Evolutionary conservation across 92 coral and sea anemone genomes (phyloP).

Genomic region (Phenganax marumi): DNA sequence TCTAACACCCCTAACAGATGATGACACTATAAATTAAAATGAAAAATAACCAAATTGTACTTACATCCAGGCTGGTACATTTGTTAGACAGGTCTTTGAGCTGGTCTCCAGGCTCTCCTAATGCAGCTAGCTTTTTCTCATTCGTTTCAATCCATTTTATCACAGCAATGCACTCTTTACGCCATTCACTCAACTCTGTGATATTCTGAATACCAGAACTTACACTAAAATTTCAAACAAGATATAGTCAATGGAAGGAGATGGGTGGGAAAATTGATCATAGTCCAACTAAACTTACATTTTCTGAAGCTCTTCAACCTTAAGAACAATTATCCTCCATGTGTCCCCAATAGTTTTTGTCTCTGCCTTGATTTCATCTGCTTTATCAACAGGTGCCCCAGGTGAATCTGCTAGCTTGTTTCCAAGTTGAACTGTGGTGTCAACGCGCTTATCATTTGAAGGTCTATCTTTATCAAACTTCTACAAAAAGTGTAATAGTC

Average conservation of each 20-base stretch:
- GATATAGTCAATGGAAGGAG: background rate
- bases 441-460: slow-evolving; percentile 28
- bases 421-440: slow-evolving; percentile 14
- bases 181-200: slow-evolving; percentile 36
- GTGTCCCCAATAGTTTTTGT: slow-evolving; percentile 24
- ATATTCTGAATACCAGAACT: slow-evolving; percentile 41
- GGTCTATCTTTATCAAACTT: slow-evolving; percentile 23
- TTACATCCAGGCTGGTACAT: slow-evolving; percentile 24
- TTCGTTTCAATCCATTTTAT: slow-evolving; percentile 39
- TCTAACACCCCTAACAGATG: background rate
- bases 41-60: background rate
- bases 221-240: slow-evolving; percentile 12
- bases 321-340: slow-evolving; percentile 27
- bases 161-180: slow-evolving; percentile 31
- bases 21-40: background rate
- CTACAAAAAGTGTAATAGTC: background rate
- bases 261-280: background rate
- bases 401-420: slow-evolving; percentile 31
- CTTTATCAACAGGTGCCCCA: slow-evolving; percentile 29
- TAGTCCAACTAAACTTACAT: slow-evolving; percentile 1
- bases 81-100: slow-evolving; percentile 22
- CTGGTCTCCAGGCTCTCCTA: slow-evolving; percentile 38
- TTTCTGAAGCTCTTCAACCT: slow-evolving; percentile 40
- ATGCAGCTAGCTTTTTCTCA: slow-evolving; percentile 27
- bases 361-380: slow-evolving; percentile 37